Evolutionary conservation across 53 echinoderm and acorn worm species (phyloP), one percentile per base, ranked within the genome.

Genomic region (Holothuria scabra): DNA sequence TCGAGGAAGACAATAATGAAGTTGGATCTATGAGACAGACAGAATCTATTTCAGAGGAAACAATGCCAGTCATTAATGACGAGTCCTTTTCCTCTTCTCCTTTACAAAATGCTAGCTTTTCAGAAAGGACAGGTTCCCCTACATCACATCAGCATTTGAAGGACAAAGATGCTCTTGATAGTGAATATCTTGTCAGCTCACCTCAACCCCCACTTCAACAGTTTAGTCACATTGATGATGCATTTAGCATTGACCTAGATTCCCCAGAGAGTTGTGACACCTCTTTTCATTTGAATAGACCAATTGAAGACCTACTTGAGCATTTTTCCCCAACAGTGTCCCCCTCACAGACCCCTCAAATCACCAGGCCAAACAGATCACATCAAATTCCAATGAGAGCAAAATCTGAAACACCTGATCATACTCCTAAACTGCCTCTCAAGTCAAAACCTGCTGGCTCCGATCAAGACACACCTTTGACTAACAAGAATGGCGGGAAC

Each of bases 311-410:
- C 38, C 87, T 94, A 9, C 85, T 94, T 23, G 91, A 85, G 20
- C 85, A 93, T 29, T 62, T 94, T 26, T 99, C 99, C 0, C 99
- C 99, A 8, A 80, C 60, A 10, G 35, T 84, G 3, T 87, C 99
- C 8, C 94, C 94, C 1, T 89, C 93, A 44, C 84, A 85, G 59
- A 95, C 93, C 60, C 93, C 93, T 0, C 89, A 89, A 44, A 70
- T 93, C 20, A 55, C 64, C 3, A 78, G 30, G 28, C 1, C 7
- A 30, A 32, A 28, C 31, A 58, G 56, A 32, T 23, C 81, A 31
- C 69, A 81, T 21, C 59, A 38, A 2, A 32, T 57, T 29, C 28
- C 56, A 23, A 9, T 9, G 23, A 26, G 32, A 52, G 4, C 32
- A 20, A 28, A 46, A 18, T 11, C 38, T 46, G 5, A 52, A 55